These are phyloP conservation scores for Mycetomoellerius zeteki DNA, from an alignment of 1,140 invertebrate genomes.

Conservation along the genomic window DNA sequence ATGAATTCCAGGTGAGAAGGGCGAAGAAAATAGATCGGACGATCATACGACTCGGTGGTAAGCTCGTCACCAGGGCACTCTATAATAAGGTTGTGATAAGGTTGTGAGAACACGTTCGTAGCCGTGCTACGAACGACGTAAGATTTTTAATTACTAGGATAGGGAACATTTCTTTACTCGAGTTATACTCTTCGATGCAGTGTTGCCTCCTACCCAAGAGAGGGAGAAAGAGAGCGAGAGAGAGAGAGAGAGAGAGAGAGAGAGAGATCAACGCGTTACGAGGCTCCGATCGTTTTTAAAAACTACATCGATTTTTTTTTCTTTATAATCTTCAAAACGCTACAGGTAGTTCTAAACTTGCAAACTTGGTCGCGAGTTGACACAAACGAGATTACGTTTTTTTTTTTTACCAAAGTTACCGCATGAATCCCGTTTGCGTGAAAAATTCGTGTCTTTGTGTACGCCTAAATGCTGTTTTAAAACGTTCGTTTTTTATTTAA, in stretches of 20 bases:
- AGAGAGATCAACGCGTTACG: slow-evolving; percentile 35
- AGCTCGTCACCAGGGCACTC: slow-evolving; percentile 81
- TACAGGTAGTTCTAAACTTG: slow-evolving; percentile 25
- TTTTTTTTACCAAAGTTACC: background rate
- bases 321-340: background rate
- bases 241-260: slow-evolving; percentile 5
- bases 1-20: background rate
- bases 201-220: slow-evolving; percentile 67
- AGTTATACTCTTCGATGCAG: slow-evolving; percentile 65
- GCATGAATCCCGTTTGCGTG: slow-evolving; percentile 31
- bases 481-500: slow-evolving; percentile 9
- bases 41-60: slow-evolving; percentile 21
- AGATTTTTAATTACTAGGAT: slow-evolving; percentile 80
- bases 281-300: background rate
- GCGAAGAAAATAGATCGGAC: background rate
- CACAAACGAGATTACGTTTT: slow-evolving; percentile 29
- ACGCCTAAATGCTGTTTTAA: background rate
- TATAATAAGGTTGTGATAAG: slow-evolving; percentile 87
- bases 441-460: background rate
- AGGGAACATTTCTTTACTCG: slow-evolving; percentile 72
- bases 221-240: slow-evolving; percentile 4
- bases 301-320: background rate
- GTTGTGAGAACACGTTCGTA: slow-evolving; percentile 86
- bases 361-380: background rate
- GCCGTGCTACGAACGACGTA: slow-evolving; percentile 82